Evolutionary conservation across 2,113 vertebrate genomes (phyloP).

Genomic region (Semnopithecus entellus): DNA sequence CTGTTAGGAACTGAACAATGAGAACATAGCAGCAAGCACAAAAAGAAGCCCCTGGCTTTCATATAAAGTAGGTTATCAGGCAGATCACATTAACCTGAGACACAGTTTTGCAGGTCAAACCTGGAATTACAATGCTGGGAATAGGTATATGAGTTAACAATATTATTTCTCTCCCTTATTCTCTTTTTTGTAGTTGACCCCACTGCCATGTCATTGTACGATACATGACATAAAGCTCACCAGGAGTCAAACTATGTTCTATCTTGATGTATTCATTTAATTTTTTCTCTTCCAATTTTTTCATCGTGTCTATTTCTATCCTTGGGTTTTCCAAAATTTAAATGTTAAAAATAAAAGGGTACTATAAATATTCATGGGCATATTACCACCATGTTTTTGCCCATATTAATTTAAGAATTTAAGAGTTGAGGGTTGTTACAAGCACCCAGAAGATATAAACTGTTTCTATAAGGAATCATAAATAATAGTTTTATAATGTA

Average conservation of each 20-base stretch:
- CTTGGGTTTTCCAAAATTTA: background rate
- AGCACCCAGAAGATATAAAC: background rate
- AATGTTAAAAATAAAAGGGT: background rate
- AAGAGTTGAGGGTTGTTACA: background rate
- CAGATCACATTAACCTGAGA: background rate
- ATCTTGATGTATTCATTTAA: background rate
- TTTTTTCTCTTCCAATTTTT: background rate
- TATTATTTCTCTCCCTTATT: background rate
- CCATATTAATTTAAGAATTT: background rate
- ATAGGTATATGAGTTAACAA: no score
- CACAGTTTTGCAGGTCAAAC: background rate
- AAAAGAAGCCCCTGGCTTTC: background rate
- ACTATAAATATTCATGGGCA: background rate
- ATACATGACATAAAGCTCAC: background rate
- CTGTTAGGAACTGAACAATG: background rate
- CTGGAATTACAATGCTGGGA: background rate
- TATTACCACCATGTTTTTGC: background rate
- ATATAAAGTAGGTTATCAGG: background rate
- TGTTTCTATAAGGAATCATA: background rate
- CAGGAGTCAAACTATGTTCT: background rate
- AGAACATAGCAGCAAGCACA: background rate
- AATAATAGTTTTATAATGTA: background rate
- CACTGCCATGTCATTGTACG: accelerated
- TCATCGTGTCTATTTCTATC: background rate
- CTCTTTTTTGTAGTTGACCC: background rate